These are phyloP conservation scores for Mormyrus lacerda DNA, from an alignment of 2,113 vertebrate species.

Conservation along the genomic window DNA sequence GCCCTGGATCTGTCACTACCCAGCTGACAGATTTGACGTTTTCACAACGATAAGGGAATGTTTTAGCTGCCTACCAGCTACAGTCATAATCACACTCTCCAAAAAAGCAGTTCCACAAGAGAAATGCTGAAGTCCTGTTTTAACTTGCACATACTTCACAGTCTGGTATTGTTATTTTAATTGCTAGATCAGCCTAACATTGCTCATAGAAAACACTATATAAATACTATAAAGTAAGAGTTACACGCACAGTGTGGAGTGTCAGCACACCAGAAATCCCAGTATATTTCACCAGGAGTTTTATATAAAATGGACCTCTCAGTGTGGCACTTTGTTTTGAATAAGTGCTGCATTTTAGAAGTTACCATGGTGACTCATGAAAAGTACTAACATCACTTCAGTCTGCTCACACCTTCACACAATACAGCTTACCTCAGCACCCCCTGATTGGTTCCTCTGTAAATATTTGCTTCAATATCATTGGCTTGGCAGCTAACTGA, in stretches of 20 bases:
- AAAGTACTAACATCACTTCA: not conserved
- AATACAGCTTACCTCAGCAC: conserved; percentile 11
- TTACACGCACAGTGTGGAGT: not conserved
- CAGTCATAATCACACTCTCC: not conserved
- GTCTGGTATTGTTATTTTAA: not conserved
- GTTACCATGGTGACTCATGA: not conserved
- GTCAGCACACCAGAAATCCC: not conserved
- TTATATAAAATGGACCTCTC: not conserved
- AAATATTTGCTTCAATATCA: not conserved
- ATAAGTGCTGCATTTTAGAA: not conserved
- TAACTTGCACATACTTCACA: conserved; percentile 13
- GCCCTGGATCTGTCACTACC: conserved; percentile 19
- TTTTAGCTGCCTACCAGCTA: not conserved
- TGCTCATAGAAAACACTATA: not conserved
- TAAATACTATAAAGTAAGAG: not conserved
- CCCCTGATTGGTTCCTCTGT: not conserved
- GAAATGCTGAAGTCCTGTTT: conserved; percentile 12
- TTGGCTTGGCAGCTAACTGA: conserved; percentile 4
- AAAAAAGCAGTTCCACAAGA: not conserved
- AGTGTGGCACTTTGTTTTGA: not conserved
- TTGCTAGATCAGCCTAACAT: not conserved
- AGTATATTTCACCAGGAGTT: not conserved
- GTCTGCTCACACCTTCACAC: not conserved
- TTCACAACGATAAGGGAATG: conserved; percentile 6
- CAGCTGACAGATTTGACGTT: conserved; percentile 28